Evolutionary conservation across 2,888 invertebrate species (phyloP).

Genomic region (Hydrotaea diabolus): DNA sequence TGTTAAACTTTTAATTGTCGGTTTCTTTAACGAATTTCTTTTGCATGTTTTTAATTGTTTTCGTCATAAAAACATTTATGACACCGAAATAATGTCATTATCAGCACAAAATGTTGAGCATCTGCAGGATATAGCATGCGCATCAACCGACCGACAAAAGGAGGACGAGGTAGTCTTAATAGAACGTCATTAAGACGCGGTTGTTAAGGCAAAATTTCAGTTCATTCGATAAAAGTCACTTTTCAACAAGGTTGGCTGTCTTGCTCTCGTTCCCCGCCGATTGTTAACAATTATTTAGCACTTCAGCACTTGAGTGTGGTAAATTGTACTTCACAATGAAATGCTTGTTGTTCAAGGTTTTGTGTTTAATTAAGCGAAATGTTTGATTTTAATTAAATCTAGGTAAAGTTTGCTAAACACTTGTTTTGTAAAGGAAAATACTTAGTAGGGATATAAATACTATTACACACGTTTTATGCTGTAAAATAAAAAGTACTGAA

Average conservation of each 20-base stretch:
- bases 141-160: neutral
- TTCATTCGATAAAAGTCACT: neutral
- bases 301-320: neutral
- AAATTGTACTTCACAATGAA: neutral
- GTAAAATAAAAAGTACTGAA: too few species aligned
- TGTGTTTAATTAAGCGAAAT: neutral
- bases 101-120: neutral
- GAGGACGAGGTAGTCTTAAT: neutral
- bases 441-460: too few species aligned
- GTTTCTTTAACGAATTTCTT: neutral
- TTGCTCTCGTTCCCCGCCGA: neutral
- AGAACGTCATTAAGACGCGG: neutral
- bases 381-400: neutral
- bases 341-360: neutral
- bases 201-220: neutral
- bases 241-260: neutral
- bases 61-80: neutral
- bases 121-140: neutral
- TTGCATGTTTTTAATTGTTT: neutral
- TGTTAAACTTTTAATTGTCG: neutral
- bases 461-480: too few species aligned
- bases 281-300: conserved; percentile 3
- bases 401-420: neutral
- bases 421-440: neutral
- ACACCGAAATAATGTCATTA: conserved; percentile 1